Percentiles rank a stretch among this genome's conserved stretches.
These are phyloP conservation scores for Umimayanthus kanabou DNA, from an alignment of 92 coral and sea anemone species.

Conservation along the genomic window DNA sequence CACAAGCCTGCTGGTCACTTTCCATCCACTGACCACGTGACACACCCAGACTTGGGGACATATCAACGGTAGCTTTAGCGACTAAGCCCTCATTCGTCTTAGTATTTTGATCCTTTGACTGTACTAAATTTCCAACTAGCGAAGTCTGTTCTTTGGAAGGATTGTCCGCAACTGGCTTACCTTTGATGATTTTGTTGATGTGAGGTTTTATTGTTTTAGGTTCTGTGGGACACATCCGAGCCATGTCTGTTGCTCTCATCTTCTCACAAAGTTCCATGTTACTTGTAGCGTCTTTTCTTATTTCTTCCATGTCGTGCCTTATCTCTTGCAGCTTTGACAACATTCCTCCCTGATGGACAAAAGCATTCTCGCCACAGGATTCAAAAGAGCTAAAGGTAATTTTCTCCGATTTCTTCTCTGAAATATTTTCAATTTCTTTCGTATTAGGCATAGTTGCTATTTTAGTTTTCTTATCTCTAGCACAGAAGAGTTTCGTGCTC, in stretches of 20 bases:
- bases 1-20: conserved; percentile 4
- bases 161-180: neutral
- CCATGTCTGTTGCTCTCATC: neutral
- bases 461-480: too few species aligned
- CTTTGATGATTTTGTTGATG: neutral
- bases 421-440: neutral
- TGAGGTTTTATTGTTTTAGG: neutral
- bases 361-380: neutral
- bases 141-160: neutral
- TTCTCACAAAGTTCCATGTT: neutral
- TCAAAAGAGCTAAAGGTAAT: neutral
- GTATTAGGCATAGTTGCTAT: neutral
- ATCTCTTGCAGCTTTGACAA: conserved; percentile 9
- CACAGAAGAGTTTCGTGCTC: neutral
- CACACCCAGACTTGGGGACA: neutral
- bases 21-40: conserved; percentile 11
- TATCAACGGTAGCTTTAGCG: neutral
- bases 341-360: neutral
- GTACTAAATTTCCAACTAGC: neutral
- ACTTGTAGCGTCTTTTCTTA: neutral
- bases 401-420: neutral
- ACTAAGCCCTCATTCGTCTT: neutral
- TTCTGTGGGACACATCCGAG: neutral
- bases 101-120: neutral
- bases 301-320: conserved; percentile 12